Evolutionary conservation across 1,140 invertebrate genomes (phyloP).

Genomic region (Drosophila cardini): DNA sequence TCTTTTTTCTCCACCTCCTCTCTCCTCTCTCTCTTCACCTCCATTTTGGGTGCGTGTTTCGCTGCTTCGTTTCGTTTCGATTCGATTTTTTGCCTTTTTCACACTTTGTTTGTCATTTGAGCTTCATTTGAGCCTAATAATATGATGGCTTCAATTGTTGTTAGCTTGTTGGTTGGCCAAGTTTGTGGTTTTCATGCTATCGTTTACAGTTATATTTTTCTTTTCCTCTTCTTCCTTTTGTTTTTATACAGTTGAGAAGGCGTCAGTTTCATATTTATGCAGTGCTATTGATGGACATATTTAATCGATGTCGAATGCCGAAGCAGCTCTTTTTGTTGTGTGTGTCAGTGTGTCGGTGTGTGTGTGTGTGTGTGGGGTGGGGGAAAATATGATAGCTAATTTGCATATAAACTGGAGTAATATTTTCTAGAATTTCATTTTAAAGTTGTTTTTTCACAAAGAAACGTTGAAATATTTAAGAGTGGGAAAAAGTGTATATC

Average conservation of each 20-base stretch:
- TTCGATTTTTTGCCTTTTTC: slow-evolving; percentile 21
- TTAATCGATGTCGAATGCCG: slow-evolving; percentile 43
- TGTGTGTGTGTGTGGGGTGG: too few relatives aligned
- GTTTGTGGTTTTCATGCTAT: slow-evolving; percentile 10
- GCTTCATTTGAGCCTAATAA: slow-evolving; percentile 32
- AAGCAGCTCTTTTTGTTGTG: neutral
- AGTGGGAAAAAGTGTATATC: neutral
- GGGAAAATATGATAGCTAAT: slow-evolving; percentile 18
- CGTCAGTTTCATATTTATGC: slow-evolving; percentile 40
- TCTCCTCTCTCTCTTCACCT: neutral
- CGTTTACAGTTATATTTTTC: slow-evolving; percentile 35
- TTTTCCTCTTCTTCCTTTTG: slow-evolving; percentile 1
- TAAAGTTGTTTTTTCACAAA: neutral
- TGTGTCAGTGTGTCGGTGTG: neutral
- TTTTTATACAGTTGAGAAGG: slow-evolving; percentile 15
- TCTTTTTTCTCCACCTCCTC: neutral
- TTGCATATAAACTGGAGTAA: neutral
- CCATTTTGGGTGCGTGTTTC: slow-evolving; percentile 41
- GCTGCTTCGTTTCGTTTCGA: slow-evolving; percentile 9
- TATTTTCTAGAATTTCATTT: neutral
- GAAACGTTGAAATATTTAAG: neutral
- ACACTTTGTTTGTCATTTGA: slow-evolving; percentile 32
- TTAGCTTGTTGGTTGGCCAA: slow-evolving; percentile 37
- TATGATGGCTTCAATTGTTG: slow-evolving; percentile 26
- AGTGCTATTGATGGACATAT: slow-evolving; percentile 44